These are phyloP conservation scores for Sanderia malayensis DNA, from an alignment of 30 jellyfish, hydroid and myxozoan genomes.

Conservation along the genomic window DNA sequence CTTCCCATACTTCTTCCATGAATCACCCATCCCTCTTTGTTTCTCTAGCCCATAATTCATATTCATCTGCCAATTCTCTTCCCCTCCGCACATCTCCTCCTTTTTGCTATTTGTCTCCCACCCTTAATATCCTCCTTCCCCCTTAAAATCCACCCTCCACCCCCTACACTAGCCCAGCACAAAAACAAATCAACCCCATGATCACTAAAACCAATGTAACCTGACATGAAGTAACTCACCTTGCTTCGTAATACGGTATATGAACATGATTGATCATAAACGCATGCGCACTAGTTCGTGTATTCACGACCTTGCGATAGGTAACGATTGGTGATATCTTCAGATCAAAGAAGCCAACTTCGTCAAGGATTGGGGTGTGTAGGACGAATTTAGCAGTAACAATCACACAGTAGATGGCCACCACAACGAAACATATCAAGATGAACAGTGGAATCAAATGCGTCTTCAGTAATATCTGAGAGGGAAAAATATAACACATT, in stretches of 20 bases:
- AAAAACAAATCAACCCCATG: too few species aligned
- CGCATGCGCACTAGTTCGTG: constrained; percentile 45
- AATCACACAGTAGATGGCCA: constrained; percentile 16
- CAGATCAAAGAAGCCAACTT: constrained; percentile 47
- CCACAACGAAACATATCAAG: constrained; percentile 12
- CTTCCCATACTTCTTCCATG: too few species aligned
- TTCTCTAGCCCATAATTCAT: too few species aligned
- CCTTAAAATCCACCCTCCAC: too few species aligned
- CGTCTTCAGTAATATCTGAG: constrained; percentile 37
- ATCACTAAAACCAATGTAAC: too few species aligned
- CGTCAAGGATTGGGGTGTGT: constrained; percentile 46
- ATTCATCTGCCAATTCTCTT: too few species aligned
- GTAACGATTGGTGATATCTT: constrained; percentile 37
- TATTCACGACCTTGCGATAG: constrained; percentile 48
- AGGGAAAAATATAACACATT: too few species aligned
- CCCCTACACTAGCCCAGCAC: too few species aligned
- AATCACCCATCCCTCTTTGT: too few species aligned
- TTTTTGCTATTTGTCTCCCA: too few species aligned
- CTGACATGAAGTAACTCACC: constrained; percentile 27
- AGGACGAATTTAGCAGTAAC: constrained; percentile 44
- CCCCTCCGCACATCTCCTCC: too few species aligned
- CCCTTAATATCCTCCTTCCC: too few species aligned
- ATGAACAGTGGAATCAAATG: constrained; percentile 27
- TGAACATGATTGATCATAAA: constrained; percentile 54
- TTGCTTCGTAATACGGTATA: constrained; percentile 56